A percentile compares a stretch with the other conserved stretches of the same genome.
phyloP scores from a whole-genome alignment of 2,888 invertebrate species.

The Brachypalpus laphriformis region DNA sequence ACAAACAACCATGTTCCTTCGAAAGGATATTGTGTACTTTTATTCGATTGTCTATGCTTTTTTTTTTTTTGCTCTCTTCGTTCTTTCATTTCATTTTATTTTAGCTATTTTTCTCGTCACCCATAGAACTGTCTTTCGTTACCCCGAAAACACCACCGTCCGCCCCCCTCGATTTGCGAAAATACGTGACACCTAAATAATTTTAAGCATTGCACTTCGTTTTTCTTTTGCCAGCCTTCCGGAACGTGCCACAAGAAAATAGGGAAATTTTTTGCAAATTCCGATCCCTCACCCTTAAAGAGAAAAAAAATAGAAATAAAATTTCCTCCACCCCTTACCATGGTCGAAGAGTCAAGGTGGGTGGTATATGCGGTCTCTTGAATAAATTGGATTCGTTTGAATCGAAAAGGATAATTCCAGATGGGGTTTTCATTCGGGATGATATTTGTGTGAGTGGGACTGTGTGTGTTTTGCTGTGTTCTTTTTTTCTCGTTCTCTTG shows the following conservation, averaged over 20 bases:
- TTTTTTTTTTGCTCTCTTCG: neutral
- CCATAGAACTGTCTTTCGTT: neutral
- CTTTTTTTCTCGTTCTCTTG: neutral
- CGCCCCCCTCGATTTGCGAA: conserved; percentile 24
- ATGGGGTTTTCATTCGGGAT: conserved; percentile 55
- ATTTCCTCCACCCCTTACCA: conserved; percentile 6
- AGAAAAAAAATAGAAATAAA: conserved; percentile 36
- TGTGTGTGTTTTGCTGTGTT: neutral
- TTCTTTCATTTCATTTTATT: conserved; percentile 50
- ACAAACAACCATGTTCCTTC: conserved; percentile 36
- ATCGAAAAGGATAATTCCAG: conserved; percentile 73
- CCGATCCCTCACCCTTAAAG: conserved; percentile 40
- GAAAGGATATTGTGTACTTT: conserved; percentile 57
- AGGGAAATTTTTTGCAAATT: conserved; percentile 67
- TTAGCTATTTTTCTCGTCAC: conserved; percentile 60
- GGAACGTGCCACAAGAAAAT: conserved; percentile 72
- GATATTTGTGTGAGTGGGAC: conserved; percentile 23
- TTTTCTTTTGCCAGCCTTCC: conserved; percentile 63
- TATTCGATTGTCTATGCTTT: conserved; percentile 67
- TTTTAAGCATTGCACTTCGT: conserved; percentile 71
- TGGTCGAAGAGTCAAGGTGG: conserved; percentile 30
- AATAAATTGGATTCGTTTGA: conserved; percentile 74
- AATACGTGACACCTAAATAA: conserved; percentile 74
- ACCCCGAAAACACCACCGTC: neutral
- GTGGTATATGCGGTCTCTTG: conserved; percentile 61